Percentiles rank a stretch among this genome's conserved stretches.
Conservation (phyloP, 1,140 invertebrate genomes). For the Scaptomyza pallida region DNA sequence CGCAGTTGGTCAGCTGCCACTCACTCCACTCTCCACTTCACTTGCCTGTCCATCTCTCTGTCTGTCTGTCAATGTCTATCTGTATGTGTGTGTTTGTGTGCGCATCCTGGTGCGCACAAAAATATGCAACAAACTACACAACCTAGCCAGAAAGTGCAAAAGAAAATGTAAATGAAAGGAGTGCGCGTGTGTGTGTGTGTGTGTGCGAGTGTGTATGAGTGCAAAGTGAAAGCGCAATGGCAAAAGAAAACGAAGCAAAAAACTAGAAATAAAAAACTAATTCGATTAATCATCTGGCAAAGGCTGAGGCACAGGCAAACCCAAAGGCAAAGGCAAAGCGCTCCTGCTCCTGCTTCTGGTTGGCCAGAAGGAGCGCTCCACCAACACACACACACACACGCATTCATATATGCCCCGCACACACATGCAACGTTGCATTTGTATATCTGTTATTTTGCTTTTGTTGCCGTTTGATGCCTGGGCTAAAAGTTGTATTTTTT, state of each 20-base stretch:
- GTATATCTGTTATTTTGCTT: slow-evolving; percentile 49
- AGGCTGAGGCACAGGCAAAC: slow-evolving; percentile 12
- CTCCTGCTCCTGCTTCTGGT: slow-evolving; percentile 12
- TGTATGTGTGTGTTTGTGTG: slow-evolving; percentile 16
- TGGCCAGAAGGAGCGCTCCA: slow-evolving; percentile 29
- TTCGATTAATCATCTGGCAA: slow-evolving; percentile 79
- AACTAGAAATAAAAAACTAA: slow-evolving; percentile 66
- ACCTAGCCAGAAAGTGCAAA: slow-evolving; percentile 57
- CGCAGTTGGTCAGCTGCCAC: slow-evolving; percentile 73
- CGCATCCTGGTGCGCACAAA: slow-evolving; percentile 49
- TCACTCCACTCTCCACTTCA: slow-evolving; percentile 32
- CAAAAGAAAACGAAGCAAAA: too few relatives aligned
- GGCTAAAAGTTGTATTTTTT: slow-evolving; percentile 1
- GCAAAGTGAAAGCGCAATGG: slow-evolving; percentile 40
- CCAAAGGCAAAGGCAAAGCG: neutral
- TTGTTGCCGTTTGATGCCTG: slow-evolving; percentile 46
- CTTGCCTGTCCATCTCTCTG: slow-evolving; percentile 12
- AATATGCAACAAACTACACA: slow-evolving; percentile 68
- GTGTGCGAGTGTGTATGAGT: neutral
- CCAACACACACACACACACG: slow-evolving; percentile 14
- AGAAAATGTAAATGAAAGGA: slow-evolving; percentile 81
- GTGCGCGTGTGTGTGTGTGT: slow-evolving; percentile 8
- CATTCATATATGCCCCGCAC: neutral
- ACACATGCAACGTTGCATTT: slow-evolving; percentile 62
- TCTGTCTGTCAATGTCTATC: neutral